Conservation (phyloP, 2,797 vertebrate genomes). For the Glyptemys insculpta region DNA sequence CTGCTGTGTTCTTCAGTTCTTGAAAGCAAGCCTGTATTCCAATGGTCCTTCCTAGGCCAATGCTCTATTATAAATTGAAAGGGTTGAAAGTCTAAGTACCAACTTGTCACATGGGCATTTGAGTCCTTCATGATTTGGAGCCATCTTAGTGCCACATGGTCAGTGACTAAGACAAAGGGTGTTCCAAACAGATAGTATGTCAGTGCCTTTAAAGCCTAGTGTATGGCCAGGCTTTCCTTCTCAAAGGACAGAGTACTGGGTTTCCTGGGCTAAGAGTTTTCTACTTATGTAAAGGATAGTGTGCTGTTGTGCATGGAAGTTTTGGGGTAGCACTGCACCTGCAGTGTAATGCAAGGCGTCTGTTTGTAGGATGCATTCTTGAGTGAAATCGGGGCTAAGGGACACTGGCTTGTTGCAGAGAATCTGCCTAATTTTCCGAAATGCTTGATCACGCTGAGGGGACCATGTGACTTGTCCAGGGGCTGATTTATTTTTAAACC, state of each 20-base stretch:
- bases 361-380: background rate
- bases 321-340: background rate
- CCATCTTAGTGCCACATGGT: too few relatives aligned
- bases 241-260: background rate
- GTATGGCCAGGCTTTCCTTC: background rate
- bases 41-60: background rate
- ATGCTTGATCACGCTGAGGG: background rate
- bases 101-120: background rate
- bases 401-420: background rate
- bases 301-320: background rate
- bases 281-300: background rate
- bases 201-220: background rate
- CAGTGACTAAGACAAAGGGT: background rate
- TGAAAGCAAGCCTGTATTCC: background rate
- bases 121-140: background rate
- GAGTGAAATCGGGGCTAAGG: background rate
- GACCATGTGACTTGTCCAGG: background rate
- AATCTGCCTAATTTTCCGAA: background rate
- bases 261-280: background rate
- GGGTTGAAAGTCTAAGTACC: background rate
- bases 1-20: background rate
- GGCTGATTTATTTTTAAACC: background rate
- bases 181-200: background rate
- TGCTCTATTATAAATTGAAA: background rate
- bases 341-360: background rate